These are phyloP conservation scores for Terebella lapidaria DNA, from an alignment of 2,888 invertebrate species.

Conservation along the genomic window DNA sequence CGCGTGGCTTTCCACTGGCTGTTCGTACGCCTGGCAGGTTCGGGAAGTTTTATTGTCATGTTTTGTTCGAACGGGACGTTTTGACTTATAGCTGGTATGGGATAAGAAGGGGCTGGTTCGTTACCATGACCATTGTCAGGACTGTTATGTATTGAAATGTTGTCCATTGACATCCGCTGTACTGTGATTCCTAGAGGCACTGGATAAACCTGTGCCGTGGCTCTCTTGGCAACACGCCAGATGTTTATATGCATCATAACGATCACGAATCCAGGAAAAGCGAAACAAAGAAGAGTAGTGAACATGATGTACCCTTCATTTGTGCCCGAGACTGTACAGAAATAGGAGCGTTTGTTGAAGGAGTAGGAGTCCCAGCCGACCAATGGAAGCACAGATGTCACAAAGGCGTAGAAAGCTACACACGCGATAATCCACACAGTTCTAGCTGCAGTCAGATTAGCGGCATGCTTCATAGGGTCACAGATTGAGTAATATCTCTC, in stretches of 20 bases:
- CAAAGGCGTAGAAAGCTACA: constrained; percentile 14
- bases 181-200: background rate
- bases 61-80: background rate
- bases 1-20: constrained; percentile 19
- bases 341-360: no score
- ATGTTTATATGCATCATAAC: constrained; percentile 25
- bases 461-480: constrained; percentile 28
- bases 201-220: constrained; percentile 18
- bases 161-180: background rate
- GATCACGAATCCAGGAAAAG: constrained; percentile 22
- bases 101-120: background rate
- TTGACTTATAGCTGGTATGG: background rate
- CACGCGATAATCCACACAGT: constrained; percentile 13
- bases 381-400: constrained; percentile 20
- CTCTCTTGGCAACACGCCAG: constrained; percentile 23
- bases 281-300: constrained; percentile 18
- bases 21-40: background rate
- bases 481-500: constrained; percentile 28
- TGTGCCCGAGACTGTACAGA: no score
- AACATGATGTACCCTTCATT: constrained; percentile 22
- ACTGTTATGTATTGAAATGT: background rate
- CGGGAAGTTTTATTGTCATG: background rate
- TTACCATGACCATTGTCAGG: background rate
- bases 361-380: constrained; percentile 21
- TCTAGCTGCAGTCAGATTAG: constrained; percentile 21